Evolutionary conservation across 2,888 invertebrate genomes (phyloP).

Genomic region (Clanis bilineata): DNA sequence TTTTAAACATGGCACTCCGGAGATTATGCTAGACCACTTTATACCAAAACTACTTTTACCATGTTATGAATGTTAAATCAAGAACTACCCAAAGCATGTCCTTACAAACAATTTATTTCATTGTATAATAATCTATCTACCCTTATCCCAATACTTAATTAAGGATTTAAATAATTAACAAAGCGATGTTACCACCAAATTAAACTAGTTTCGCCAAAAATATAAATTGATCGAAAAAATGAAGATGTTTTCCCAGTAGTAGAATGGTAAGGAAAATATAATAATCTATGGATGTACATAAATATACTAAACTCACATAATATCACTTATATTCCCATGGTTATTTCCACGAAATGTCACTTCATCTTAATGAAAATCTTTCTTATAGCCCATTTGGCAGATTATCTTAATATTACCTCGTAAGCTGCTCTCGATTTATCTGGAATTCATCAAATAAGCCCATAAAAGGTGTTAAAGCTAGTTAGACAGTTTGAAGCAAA

Average conservation of each 20-base stretch:
- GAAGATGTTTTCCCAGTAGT: too few species aligned
- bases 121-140: too few species aligned
- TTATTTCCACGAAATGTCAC: constrained; percentile 6
- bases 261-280: neutral
- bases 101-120: neutral
- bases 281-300: neutral
- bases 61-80: neutral
- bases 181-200: too few species aligned
- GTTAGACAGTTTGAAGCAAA: neutral
- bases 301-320: neutral
- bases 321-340: too few species aligned
- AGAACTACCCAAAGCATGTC: neutral
- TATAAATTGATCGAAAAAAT: too few species aligned
- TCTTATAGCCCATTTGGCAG: constrained; percentile 10
- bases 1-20: neutral
- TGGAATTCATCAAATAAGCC: constrained; percentile 2
- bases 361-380: constrained; percentile 15
- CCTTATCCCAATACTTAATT: too few species aligned
- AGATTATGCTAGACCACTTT: neutral
- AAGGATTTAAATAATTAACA: too few species aligned
- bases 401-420: constrained; percentile 9
- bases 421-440: constrained; percentile 8
- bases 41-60: neutral
- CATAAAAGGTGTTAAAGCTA: neutral
- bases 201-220: too few species aligned